Percentiles rank a stretch among this genome's conserved stretches.
These are phyloP conservation scores for Phycodurus eques DNA, from an alignment of 2,113 vertebrate species.

Conservation along the genomic window DNA sequence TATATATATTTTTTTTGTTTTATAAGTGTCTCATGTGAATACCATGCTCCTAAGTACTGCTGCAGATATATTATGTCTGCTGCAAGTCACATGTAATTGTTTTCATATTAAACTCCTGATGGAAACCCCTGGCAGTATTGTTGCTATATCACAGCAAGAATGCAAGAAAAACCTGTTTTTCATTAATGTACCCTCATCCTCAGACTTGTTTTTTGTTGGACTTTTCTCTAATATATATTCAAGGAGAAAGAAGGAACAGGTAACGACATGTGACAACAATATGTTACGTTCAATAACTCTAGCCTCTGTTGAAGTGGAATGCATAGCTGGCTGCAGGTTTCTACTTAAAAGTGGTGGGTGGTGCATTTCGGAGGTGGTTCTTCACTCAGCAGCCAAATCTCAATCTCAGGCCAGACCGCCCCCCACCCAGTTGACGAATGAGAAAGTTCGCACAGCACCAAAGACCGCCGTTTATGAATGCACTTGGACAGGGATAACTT, in stretches of 20 bases:
- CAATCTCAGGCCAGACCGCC: too few relatives aligned
- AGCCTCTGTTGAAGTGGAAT: not conserved
- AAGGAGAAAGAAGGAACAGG: not conserved
- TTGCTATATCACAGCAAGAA: not conserved
- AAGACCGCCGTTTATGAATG: too few relatives aligned
- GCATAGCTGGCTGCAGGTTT: not conserved
- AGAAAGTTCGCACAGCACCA: too few relatives aligned
- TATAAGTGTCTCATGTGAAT: too few relatives aligned
- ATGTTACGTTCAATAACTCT: not conserved
- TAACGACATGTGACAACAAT: slow-evolving; percentile 1
- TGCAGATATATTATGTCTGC: not conserved
- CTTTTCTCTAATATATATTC: slow-evolving; percentile 1
- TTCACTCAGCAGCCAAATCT: too few relatives aligned
- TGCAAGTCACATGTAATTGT: not conserved
- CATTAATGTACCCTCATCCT: not conserved
- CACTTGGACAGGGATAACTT: too few relatives aligned
- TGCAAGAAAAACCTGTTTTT: not conserved
- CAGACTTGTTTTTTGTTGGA: not conserved
- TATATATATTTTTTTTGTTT: too few relatives aligned
- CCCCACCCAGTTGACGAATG: too few relatives aligned
- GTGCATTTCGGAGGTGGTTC: too few relatives aligned
- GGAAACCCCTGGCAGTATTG: not conserved
- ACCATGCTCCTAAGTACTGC: too few relatives aligned
- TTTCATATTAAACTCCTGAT: not conserved
- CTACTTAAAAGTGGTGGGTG: not conserved